Conservation (phyloP, 2,888 invertebrate genomes). For the Brachyptera risi region DNA sequence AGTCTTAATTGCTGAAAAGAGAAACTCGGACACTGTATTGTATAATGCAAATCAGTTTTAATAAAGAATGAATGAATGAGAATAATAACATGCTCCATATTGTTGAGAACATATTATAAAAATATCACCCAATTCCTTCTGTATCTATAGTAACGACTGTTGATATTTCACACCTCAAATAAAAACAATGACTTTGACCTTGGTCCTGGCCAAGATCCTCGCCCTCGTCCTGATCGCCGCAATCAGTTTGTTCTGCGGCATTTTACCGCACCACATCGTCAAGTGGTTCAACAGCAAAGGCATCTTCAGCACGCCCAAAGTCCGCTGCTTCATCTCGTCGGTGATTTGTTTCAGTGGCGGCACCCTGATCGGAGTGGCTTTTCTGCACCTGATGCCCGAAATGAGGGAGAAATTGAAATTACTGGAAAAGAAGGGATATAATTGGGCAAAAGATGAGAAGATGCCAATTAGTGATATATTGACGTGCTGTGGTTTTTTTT, state of each 20-base stretch:
- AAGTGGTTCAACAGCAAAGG: conserved; percentile 8
- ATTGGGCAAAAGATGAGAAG: neutral
- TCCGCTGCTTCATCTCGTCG: conserved; percentile 13
- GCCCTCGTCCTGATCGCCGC: neutral
- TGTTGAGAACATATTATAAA: too few species aligned
- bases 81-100: too few species aligned
- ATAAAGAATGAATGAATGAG: too few species aligned
- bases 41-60: too few species aligned
- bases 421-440: neutral
- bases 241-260: conserved; percentile 14
- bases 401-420: conserved; percentile 22
- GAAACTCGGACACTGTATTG: too few species aligned
- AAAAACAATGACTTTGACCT: too few species aligned
- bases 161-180: too few species aligned
- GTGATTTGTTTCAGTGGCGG: conserved; percentile 27
- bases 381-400: conserved; percentile 26
- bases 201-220: conserved; percentile 10
- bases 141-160: too few species aligned
- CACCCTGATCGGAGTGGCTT: conserved; percentile 21
- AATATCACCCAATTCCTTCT: too few species aligned
- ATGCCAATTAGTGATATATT: conserved; percentile 36
- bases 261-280: conserved; percentile 13
- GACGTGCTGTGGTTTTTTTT: conserved; percentile 37
- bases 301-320: neutral
- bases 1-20: too few species aligned